Evolutionary conservation across 2,888 invertebrate species (phyloP).

Genomic region (Dicyrtomina minuta): DNA sequence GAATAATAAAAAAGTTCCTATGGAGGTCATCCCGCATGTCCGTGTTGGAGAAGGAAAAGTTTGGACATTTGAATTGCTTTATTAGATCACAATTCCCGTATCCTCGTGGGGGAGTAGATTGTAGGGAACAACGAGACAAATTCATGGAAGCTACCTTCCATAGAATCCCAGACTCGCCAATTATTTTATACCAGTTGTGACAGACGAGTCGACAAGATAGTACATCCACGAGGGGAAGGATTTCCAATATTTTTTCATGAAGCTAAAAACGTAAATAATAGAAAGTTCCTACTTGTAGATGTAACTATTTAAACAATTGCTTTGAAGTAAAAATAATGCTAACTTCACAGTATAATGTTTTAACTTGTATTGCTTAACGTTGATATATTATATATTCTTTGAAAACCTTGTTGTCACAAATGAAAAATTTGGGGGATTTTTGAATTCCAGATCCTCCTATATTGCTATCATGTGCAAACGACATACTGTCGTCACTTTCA

Average conservation of each 20-base stretch:
- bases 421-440: too few relatives aligned
- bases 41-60: constrained; percentile 3
- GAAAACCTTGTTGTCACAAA: too few relatives aligned
- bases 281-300: too few relatives aligned
- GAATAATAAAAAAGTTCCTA: constrained; percentile 12
- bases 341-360: too few relatives aligned
- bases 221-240: not conserved
- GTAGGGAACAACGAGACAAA: not conserved
- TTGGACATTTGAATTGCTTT: constrained; percentile 14
- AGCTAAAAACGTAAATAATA: not conserved
- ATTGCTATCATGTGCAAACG: too few relatives aligned
- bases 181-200: constrained; percentile 17
- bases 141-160: constrained; percentile 3
- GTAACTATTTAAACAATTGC: too few relatives aligned
- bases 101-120: not conserved
- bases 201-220: constrained; percentile 25
- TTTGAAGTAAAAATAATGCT: too few relatives aligned
- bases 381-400: too few relatives aligned
- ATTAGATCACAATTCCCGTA: not conserved
- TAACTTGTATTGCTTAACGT: too few relatives aligned
- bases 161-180: not conserved
- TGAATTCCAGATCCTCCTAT: too few relatives aligned
- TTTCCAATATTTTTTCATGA: constrained; percentile 6
- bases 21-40: constrained; percentile 7
- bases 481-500: too few relatives aligned